Conservation (phyloP, 2,888 invertebrate genomes). For the Taenaris catops region DNA sequence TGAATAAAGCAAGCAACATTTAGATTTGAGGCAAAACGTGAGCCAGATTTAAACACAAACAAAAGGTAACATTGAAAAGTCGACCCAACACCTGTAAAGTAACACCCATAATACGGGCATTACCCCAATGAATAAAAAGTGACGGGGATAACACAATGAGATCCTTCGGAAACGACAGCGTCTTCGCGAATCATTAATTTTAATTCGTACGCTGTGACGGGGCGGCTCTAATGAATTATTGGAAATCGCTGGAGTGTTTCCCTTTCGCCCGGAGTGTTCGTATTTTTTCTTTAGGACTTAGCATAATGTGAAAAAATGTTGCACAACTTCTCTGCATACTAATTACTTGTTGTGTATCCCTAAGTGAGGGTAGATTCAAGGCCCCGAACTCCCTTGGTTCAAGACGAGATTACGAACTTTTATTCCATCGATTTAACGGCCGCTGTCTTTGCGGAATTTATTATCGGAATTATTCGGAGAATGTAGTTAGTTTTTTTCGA, state of each 20-base stretch:
- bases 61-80: conserved; percentile 37
- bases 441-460: conserved; percentile 8
- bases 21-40: too few relatives aligned
- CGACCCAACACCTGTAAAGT: conserved; percentile 56
- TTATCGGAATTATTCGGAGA: too few relatives aligned
- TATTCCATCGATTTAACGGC: conserved; percentile 63
- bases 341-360: conserved; percentile 73
- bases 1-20: too few relatives aligned
- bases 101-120: conserved; percentile 48
- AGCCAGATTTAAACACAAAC: too few relatives aligned
- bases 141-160: conserved; percentile 64
- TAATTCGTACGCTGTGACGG: conserved; percentile 75
- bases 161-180: conserved; percentile 56
- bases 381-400: conserved; percentile 53
- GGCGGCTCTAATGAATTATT: conserved; percentile 74
- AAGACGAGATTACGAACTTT: conserved; percentile 72
- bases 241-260: conserved; percentile 67
- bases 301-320: conserved; percentile 78
- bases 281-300: conserved; percentile 71
- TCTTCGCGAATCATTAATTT: conserved; percentile 77
- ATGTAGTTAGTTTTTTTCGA: too few relatives aligned
- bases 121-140: conserved; percentile 68
- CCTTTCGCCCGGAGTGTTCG: conserved; percentile 47
- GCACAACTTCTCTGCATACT: conserved; percentile 69
- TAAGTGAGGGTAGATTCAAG: conserved; percentile 57